Conservation (phyloP, 2,113 vertebrate species). For the Maylandia zebra region DNA sequence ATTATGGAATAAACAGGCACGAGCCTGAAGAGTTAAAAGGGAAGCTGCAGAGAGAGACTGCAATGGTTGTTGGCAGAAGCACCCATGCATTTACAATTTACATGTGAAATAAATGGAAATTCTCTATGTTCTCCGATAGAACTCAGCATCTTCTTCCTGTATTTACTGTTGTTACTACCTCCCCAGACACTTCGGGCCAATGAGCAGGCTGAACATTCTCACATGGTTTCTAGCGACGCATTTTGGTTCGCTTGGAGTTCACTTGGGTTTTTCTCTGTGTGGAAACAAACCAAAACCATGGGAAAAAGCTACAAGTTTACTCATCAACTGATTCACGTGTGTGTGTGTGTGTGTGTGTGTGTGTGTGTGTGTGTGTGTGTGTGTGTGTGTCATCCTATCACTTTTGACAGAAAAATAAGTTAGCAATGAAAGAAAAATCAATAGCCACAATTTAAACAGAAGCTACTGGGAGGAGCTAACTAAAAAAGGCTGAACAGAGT, state of each 20-base stretch:
- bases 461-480: background rate
- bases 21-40: background rate
- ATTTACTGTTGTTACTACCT: background rate
- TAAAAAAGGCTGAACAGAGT: background rate
- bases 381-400: background rate
- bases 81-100: background rate
- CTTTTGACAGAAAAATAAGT: background rate
- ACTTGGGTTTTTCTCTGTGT: background rate
- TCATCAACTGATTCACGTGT: fast-evolving
- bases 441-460: background rate
- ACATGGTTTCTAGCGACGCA: background rate
- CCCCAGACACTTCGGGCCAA: background rate
- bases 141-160: background rate
- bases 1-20: background rate
- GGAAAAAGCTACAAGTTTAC: background rate
- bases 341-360: background rate
- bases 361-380: too few relatives aligned
- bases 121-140: background rate
- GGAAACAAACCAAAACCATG: background rate
- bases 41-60: background rate
- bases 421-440: background rate
- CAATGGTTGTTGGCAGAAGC: background rate
- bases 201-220: background rate
- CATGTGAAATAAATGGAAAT: background rate
- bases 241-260: background rate